Conservation (phyloP, 2,888 invertebrate species). For the Camptogramma bilineatum region DNA sequence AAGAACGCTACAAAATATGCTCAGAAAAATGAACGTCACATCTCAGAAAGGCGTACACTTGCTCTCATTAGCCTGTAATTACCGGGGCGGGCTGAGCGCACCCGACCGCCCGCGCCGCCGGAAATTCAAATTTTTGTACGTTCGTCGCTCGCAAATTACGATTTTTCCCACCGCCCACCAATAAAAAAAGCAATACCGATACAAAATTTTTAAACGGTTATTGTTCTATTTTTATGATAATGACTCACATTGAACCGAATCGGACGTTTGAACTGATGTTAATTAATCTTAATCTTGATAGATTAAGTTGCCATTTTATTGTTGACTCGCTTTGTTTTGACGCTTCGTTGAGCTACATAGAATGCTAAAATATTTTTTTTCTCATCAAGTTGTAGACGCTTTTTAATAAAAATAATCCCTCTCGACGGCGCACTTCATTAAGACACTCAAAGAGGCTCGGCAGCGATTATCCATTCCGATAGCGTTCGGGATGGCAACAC, state of each 20-base stretch:
- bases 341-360: conserved; percentile 47
- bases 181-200: conserved; percentile 76
- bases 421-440: conserved; percentile 75
- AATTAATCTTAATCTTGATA: no score
- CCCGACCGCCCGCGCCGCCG: conserved; percentile 65
- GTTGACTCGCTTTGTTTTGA: conserved; percentile 70
- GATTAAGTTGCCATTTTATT: conserved; percentile 76
- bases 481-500: conserved; percentile 71
- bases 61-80: conserved; percentile 83
- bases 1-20: conserved; percentile 64
- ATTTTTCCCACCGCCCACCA: conserved; percentile 63
- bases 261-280: conserved; percentile 77
- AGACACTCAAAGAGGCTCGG: conserved; percentile 71
- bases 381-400: conserved; percentile 62
- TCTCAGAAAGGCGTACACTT: conserved; percentile 56
- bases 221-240: conserved; percentile 84
- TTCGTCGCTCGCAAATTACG: conserved; percentile 74
- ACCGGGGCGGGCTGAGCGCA: conserved; percentile 54
- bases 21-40: conserved; percentile 61
- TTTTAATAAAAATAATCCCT: conserved; percentile 76
- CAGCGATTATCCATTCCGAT: conserved; percentile 75
- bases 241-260: conserved; percentile 78
- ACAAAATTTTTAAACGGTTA: conserved; percentile 82
- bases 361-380: conserved; percentile 59
- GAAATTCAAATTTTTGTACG: conserved; percentile 82